A percentile compares a stretch with the other conserved stretches of the same genome.
Evolutionary conservation across 2,113 vertebrate species (phyloP).

Genomic region (Suricata suricatta): DNA sequence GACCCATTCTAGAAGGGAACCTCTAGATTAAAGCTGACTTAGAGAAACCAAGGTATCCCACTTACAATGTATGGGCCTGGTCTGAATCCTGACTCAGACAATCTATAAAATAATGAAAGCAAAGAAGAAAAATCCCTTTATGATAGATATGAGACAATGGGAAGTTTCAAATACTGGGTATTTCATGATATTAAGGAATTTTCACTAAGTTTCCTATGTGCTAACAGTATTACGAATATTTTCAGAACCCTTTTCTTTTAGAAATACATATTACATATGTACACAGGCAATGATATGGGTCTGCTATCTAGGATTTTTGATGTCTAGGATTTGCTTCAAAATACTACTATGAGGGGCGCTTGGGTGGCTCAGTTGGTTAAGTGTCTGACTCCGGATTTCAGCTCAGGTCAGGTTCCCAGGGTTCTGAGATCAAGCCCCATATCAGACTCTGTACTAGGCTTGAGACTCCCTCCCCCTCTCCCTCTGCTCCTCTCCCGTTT

Average conservation of each 20-base stretch:
- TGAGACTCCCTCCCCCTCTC: too few species aligned
- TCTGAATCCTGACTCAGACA: neutral
- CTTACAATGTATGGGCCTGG: neutral
- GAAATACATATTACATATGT: neutral
- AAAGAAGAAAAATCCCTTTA: neutral
- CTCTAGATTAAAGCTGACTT: neutral
- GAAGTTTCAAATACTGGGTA: neutral
- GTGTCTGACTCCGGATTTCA: too few species aligned
- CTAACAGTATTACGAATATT: neutral
- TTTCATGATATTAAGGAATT: neutral
- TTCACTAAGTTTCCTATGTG: neutral
- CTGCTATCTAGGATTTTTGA: neutral
- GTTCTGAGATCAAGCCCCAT: too few species aligned
- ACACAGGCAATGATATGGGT: neutral
- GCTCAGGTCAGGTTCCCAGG: too few species aligned
- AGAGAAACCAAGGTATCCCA: neutral
- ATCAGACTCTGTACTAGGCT: too few species aligned
- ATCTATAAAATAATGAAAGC: neutral
- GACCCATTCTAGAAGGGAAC: neutral
- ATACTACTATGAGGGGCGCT: neutral
- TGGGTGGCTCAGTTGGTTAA: too few species aligned
- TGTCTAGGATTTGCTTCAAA: neutral
- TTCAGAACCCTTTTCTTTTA: neutral
- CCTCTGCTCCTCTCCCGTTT: too few species aligned
- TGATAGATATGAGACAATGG: neutral